Base-by-base conservation (phyloP, 92 coral and sea anemone genomes). In the Phenganax marumi region DNA sequence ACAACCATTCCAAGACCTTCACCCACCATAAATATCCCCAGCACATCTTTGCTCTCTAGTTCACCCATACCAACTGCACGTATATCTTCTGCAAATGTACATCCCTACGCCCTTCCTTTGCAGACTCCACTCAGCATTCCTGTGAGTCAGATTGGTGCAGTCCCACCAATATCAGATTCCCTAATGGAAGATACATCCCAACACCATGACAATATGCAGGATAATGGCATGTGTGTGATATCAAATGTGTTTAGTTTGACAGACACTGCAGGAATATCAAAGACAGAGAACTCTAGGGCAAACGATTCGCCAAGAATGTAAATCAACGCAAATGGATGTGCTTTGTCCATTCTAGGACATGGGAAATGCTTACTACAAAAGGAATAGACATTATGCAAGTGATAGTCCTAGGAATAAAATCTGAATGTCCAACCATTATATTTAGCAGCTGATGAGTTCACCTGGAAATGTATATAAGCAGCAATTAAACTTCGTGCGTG, bases 221-320 rank as follows among this genome's bases (percentile, higher is more conserved):
- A 63, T 11, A 7, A 71, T 57, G 83, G 83, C 16, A 13, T 78
- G 50, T 78, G 83, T 62, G 60, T 78, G 21, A 78, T 78, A 18
- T 78, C 83, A 1, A 63, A 78, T 78, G 83, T 78, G 6, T 78
- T 78, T 26, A 78, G 83, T 62, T 60, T 78, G 73, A 78, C 71
- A 60, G 73, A 78, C 19, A 66, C 72, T 66, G 43, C 70, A 22
- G 47, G 10, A 3, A 12, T 8, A 25, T 47, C 18, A 25, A 6
- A 47, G 6, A 10, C 68, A 62, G 7, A 56, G 19, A 0, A 21
- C 18, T 18, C 18, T 56, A 62, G 8, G 68, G 18, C 26, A 7
- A 18, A 10, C 10, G 68, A n/a, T 58, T 8, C n/a, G 1, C 22
- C 65, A 58, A 6, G 9, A 39, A 17, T 64, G 43, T 33, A 33